phyloP scores from a whole-genome alignment of 2,888 invertebrate species.

The Lithophane ornitopus region DNA sequence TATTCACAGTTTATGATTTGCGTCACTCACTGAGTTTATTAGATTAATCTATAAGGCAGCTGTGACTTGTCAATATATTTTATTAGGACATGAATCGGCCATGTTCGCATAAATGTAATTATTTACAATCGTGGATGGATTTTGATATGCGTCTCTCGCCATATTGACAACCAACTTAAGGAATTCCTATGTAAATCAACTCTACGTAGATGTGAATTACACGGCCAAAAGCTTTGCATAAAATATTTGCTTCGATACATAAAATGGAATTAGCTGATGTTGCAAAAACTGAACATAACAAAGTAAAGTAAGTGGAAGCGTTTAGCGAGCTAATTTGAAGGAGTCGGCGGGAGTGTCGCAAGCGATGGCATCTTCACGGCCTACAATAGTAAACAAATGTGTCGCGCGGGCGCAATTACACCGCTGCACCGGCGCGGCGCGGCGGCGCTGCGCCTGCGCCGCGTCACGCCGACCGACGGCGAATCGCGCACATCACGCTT shows the following conservation, averaged over 20 bases:
- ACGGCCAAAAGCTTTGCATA: slow-evolving; percentile 49
- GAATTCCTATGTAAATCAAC: slow-evolving; percentile 64
- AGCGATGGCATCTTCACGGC: slow-evolving; percentile 90
- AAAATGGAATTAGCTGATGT: slow-evolving; percentile 32
- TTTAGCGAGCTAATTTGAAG: slow-evolving; percentile 87
- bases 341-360: slow-evolving; percentile 81
- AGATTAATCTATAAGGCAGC: slow-evolving; percentile 63
- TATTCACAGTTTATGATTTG: slow-evolving; percentile 64
- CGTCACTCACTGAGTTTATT: slow-evolving; percentile 62
- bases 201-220: slow-evolving; percentile 55
- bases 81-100: slow-evolving; percentile 66
- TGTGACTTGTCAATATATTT: slow-evolving; percentile 59
- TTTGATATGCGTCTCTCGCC: slow-evolving; percentile 61
- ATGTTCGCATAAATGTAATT: slow-evolving; percentile 65
- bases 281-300: slow-evolving; percentile 53
- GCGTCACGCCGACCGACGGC: slow-evolving; percentile 80
- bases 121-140: slow-evolving; percentile 59
- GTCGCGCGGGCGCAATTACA: slow-evolving; percentile 88
- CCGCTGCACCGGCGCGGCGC: slow-evolving; percentile 67
- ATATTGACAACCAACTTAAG: slow-evolving; percentile 54
- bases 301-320: slow-evolving; percentile 67
- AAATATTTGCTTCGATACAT: slow-evolving; percentile 36
- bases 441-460: slow-evolving; percentile 33
- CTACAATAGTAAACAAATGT: slow-evolving; percentile 90
- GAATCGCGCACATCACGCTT: slow-evolving; percentile 88